Percentiles rank a stretch among this genome's conserved stretches.
These are phyloP conservation scores for Macrosoma leucophasiata DNA, from an alignment of 2,888 invertebrate species.

Conservation along the genomic window DNA sequence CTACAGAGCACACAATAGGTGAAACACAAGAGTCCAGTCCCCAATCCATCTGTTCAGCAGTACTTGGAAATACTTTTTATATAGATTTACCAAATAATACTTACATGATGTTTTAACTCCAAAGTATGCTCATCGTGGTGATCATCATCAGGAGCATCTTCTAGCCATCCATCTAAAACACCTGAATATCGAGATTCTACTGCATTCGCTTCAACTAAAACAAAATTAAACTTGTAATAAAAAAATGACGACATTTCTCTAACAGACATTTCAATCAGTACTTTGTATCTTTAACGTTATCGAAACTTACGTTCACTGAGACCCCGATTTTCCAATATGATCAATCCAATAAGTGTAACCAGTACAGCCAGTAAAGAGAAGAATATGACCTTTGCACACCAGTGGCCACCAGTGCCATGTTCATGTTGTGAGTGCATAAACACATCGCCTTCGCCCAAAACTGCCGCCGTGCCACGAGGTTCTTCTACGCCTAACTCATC, in stretches of 20 bases:
- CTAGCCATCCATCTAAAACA: conserved; percentile 87
- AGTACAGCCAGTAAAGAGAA: conserved; percentile 84
- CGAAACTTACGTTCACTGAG: conserved; percentile 83
- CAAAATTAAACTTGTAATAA: conserved; percentile 8
- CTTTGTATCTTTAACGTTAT: not conserved
- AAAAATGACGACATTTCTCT: not conserved
- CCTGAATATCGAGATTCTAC: conserved; percentile 83
- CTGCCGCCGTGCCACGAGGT: conserved; percentile 64
- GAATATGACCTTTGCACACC: conserved; percentile 90
- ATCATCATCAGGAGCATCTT: conserved; percentile 73
- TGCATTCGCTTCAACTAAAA: conserved; percentile 63
- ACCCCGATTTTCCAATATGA: conserved; percentile 87
- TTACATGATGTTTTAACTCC: conserved; percentile 68
- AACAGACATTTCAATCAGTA: too few relatives aligned
- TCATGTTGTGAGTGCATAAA: conserved; percentile 87
- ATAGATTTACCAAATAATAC: conserved; percentile 29
- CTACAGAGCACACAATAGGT: too few relatives aligned
- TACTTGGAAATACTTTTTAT: too few relatives aligned
- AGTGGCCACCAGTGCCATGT: conserved; percentile 85
- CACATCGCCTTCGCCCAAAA: conserved; percentile 79
- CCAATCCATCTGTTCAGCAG: too few relatives aligned
- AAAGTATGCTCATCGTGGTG: conserved; percentile 72
- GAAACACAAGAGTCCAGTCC: too few relatives aligned
- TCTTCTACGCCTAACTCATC: conserved; percentile 67
- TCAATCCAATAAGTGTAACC: conserved; percentile 83